These are phyloP conservation scores for Xanthostigma xanthostigma DNA, from an alignment of 2,888 invertebrate species.

Conservation along the genomic window DNA sequence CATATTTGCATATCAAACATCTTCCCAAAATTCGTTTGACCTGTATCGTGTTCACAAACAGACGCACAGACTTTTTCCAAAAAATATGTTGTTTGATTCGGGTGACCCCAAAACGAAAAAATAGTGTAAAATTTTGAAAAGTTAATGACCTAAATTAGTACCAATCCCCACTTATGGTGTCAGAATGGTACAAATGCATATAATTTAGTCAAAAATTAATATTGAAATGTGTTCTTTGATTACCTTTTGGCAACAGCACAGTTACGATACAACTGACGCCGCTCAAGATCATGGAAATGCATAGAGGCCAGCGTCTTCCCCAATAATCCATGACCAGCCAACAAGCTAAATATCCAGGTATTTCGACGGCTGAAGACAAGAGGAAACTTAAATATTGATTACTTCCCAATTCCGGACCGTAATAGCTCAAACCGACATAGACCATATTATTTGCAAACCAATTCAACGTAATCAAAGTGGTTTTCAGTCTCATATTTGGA, in stretches of 20 bases:
- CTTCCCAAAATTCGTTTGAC: too few species aligned
- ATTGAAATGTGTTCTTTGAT: conserved; percentile 7
- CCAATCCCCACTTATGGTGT: too few species aligned
- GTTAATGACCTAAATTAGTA: too few species aligned
- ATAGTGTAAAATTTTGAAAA: too few species aligned
- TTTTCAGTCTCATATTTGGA: conserved; percentile 81
- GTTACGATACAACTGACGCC: conserved; percentile 76
- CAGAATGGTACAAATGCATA: too few species aligned
- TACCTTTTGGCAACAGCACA: conserved; percentile 66
- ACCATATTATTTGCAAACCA: conserved; percentile 91
- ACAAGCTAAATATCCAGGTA: conserved; percentile 76
- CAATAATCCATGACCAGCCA: conserved; percentile 82
- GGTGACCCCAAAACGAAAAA: too few species aligned
- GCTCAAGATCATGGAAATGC: conserved; percentile 69
- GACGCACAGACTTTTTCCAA: too few species aligned
- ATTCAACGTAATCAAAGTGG: conserved; percentile 68
- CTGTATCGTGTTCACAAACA: too few species aligned
- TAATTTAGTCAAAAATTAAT: background rate
- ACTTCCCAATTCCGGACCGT: conserved; percentile 75
- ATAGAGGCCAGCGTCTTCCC: conserved; percentile 79
- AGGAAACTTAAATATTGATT: conserved; percentile 83
- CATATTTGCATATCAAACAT: too few species aligned
- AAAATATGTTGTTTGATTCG: too few species aligned
- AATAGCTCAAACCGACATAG: conserved; percentile 82
- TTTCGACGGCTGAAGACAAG: conserved; percentile 72